These are phyloP conservation scores for Catocala sponsa DNA, from an alignment of 2,888 invertebrate genomes.

Conservation along the genomic window DNA sequence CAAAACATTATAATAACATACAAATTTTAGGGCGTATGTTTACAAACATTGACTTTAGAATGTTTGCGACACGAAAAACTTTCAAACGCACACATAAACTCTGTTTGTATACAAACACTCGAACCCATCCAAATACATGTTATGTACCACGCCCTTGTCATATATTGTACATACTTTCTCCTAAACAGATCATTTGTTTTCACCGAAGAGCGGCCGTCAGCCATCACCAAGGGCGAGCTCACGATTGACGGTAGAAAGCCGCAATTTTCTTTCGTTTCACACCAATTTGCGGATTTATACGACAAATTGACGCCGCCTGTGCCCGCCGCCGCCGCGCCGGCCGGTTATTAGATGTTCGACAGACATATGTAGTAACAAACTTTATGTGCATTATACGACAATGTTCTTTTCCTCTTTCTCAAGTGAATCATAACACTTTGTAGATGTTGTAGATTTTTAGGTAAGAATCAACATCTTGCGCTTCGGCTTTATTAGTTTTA, in stretches of 20 bases:
- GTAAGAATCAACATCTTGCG: too few species aligned
- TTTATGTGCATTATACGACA: neutral
- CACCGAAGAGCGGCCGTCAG: slow-evolving; percentile 52
- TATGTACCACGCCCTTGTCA: slow-evolving; percentile 16
- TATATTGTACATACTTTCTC: slow-evolving; percentile 63
- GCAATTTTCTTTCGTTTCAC: slow-evolving; percentile 67
- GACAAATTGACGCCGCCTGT: slow-evolving; percentile 63
- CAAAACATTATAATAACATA: too few species aligned
- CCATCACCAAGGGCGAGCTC: slow-evolving; percentile 53
- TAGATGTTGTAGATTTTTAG: too few species aligned
- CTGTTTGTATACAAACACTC: neutral
- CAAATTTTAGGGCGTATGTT: too few species aligned
- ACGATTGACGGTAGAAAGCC: slow-evolving; percentile 52
- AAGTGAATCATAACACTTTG: neutral
- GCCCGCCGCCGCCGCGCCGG: too few species aligned
- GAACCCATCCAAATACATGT: neutral
- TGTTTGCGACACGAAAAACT: neutral
- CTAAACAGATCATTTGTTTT: slow-evolving; percentile 67
- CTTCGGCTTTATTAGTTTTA: too few species aligned
- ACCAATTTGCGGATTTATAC: slow-evolving; percentile 70
- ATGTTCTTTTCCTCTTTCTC: neutral
- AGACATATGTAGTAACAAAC: slow-evolving; percentile 5
- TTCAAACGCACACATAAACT: neutral
- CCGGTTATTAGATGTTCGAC: slow-evolving; percentile 20
- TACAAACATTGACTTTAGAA: too few species aligned